Percentiles rank a stretch among this genome's conserved stretches.
phyloP scores from a whole-genome alignment of 2,888 invertebrate species.

The Acronicta leporina region DNA sequence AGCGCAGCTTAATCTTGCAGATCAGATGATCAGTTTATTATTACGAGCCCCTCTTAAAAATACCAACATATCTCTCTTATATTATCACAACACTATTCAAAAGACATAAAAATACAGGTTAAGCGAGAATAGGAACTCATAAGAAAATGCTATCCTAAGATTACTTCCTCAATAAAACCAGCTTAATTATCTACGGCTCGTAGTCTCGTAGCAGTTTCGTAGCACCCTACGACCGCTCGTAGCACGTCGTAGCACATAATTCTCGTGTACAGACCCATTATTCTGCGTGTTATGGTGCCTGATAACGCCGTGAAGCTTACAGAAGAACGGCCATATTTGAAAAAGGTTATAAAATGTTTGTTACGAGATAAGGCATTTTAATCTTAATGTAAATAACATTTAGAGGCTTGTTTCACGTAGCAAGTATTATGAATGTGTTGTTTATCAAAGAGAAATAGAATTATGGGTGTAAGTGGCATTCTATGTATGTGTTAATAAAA shows the following conservation, averaged over 20 bases:
- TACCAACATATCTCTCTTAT: no score
- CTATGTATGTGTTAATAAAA: no score
- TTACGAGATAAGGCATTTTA: conserved; percentile 28
- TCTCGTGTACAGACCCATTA: conserved; percentile 55
- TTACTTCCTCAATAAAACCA: conserved; percentile 58
- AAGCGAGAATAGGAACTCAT: conserved; percentile 37
- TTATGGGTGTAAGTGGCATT: no score
- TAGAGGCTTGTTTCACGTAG: background rate
- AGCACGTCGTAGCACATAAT: conserved; percentile 52
- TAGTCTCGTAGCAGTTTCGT: conserved; percentile 52
- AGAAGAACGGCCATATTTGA: conserved; percentile 31
- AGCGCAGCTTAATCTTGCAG: no score
- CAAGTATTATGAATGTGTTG: conserved; percentile 13
- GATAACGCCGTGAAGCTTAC: conserved; percentile 45
- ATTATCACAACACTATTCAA: conserved; percentile 9
- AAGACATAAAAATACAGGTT: conserved; percentile 18
- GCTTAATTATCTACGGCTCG: conserved; percentile 43
- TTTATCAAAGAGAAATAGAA: background rate
- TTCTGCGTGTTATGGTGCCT: conserved; percentile 49
- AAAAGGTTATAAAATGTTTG: conserved; percentile 20
- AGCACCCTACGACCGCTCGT: conserved; percentile 44
- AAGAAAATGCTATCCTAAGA: conserved; percentile 52
- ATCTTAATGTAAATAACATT: conserved; percentile 35
- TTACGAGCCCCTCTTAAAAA: no score
- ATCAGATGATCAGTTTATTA: no score